Percentiles rank a stretch among this genome's conserved stretches.
Evolutionary conservation across 1,140 invertebrate species (phyloP).

Genomic region (Meloidogyne hapla): DNA sequence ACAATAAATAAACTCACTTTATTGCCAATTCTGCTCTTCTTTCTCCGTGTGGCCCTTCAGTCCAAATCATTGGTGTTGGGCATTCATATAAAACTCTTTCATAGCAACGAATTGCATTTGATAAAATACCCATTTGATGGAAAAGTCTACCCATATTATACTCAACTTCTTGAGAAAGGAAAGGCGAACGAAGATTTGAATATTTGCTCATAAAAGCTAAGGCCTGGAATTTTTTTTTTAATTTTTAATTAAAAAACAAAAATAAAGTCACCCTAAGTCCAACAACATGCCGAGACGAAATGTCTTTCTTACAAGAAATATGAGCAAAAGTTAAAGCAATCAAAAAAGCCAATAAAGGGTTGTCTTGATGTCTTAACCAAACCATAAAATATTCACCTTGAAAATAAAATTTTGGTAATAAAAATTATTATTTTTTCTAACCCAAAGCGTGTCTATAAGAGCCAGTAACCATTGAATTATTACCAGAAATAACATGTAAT

Average conservation of each 20-base stretch:
- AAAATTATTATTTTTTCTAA: constrained; percentile 16
- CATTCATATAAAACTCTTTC: constrained; percentile 50
- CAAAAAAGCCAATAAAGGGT: constrained; percentile 55
- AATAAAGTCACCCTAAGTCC: constrained; percentile 48
- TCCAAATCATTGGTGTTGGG: constrained; percentile 34
- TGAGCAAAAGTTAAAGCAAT: constrained; percentile 60
- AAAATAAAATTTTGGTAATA: constrained; percentile 27
- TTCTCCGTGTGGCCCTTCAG: constrained; percentile 41
- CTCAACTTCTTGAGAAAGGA: constrained; percentile 48
- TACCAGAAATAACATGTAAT: constrained; percentile 60
- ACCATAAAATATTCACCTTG: constrained; percentile 55
- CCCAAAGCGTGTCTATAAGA: constrained; percentile 62
- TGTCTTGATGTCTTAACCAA: constrained; percentile 47
- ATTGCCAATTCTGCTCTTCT: constrained; percentile 29
- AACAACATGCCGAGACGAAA: constrained; percentile 56
- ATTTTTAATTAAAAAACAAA: constrained; percentile 8
- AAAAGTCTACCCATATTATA: constrained; percentile 62
- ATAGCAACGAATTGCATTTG: constrained; percentile 57
- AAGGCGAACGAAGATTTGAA: constrained; percentile 35
- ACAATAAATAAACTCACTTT: constrained; percentile 12
- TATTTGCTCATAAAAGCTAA: constrained; percentile 59
- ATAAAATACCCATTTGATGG: constrained; percentile 58
- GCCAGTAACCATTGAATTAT: constrained; percentile 62
- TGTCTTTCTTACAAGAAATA: constrained; percentile 63
- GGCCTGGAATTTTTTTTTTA: constrained; percentile 39